Base-by-base conservation (phyloP, 2,888 invertebrate species). In the Microplitis deprimator region DNA sequence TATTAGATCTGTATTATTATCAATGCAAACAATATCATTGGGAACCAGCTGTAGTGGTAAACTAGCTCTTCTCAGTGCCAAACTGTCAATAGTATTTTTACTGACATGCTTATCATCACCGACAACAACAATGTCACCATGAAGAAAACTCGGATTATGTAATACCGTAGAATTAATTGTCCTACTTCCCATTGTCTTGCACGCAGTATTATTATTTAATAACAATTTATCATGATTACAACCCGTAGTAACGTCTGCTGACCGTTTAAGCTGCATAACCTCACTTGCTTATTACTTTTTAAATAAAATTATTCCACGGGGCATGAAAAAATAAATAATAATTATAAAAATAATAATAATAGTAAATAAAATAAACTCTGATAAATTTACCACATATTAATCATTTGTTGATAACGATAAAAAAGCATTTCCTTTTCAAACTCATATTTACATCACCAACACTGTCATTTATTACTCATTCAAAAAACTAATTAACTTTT, bases 21-120 rank as follows among this genome's bases (percentile, higher is more conserved):
- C 80, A 64, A 71, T 69, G 6, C 77, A 64, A 13, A 68, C 68
- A 60, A 80, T 77, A 38, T 85, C 84, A 60, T 82, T 79, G 38
- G 88, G 87, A 41, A 87, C 81, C 76, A 89, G 80, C 69, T 84
- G 84, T 40, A 89, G 77, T 29, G 89, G 89, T 69, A 89, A 76
- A 39, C 84, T 85, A 6, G 87, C 82, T 64, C 86, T 83, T 71
- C 86, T 87, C 60, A 89, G 77, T 17, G 89, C 89, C 72, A 89
- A 81, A 76, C 88, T 87, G 78, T 89, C 89, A 13, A 89, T 82
- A 8, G 88, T 89, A 16, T 50, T 50, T 50, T 50, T 50, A 7
- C 13, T 50, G 6, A 85, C 6, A 61, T 73, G 60, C 50, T 64
- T 77, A 16, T 68, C 68, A 68, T 61, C 59, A 67, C 20, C n/a